Evolutionary conservation across 2,113 vertebrate species (phyloP).

Genomic region (Peromyscus polionotus): DNA sequence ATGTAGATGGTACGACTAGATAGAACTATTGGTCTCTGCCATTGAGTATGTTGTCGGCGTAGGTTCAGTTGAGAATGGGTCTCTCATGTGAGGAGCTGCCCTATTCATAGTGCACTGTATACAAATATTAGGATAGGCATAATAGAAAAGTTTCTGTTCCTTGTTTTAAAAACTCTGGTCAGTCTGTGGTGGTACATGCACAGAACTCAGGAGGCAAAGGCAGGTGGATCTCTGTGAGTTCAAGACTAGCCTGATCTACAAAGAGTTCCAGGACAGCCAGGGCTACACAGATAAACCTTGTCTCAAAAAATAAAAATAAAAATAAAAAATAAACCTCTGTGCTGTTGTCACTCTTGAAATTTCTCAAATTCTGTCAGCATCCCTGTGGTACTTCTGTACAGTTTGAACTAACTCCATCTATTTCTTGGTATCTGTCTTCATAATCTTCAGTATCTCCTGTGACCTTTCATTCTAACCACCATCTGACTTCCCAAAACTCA

Average conservation of each 20-base stretch:
- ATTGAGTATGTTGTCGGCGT: not conserved
- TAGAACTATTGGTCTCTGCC: not conserved
- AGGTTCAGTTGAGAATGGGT: not conserved
- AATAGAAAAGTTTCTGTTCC: not conserved
- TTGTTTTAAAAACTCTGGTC: not conserved
- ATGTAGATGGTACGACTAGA: not conserved
- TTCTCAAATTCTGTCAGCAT: not conserved
- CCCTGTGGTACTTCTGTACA: not conserved
- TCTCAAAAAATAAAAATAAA: not conserved
- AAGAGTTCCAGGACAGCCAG: not conserved
- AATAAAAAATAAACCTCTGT: not conserved
- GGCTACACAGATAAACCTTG: not conserved
- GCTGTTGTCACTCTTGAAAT: not conserved
- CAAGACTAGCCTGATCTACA: not conserved
- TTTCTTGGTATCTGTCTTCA: not conserved
- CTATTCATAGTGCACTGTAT: not conserved
- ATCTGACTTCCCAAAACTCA: not conserved
- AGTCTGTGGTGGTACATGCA: not conserved
- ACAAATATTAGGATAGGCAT: not conserved
- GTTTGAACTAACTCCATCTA: not conserved
- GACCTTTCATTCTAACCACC: not conserved
- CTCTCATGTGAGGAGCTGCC: not conserved
- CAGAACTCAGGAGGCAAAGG: not conserved
- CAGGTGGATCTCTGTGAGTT: not conserved
- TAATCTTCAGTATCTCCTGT: not conserved